These are phyloP conservation scores for Penaeus vannamei DNA, from an alignment of 1,140 invertebrate genomes.

Conservation along the genomic window DNA sequence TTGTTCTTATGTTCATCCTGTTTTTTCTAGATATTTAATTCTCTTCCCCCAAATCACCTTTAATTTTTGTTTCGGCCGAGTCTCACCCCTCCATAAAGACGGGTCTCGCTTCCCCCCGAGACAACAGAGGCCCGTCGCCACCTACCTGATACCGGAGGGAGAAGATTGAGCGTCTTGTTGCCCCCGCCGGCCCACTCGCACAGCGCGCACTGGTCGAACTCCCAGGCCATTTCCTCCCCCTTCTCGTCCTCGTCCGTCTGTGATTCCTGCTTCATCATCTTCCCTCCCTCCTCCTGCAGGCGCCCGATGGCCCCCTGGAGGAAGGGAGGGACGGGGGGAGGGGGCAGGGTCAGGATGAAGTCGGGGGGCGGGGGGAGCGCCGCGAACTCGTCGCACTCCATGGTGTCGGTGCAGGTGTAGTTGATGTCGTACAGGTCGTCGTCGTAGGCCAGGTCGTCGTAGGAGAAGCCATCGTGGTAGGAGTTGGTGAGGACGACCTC, in stretches of 20 bases:
- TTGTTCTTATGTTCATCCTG: too few relatives aligned
- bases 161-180: conserved; percentile 56
- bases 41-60: too few relatives aligned
- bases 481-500: conserved; percentile 56
- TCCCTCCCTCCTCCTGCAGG: conserved; percentile 48
- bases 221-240: conserved; percentile 21
- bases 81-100: not conserved
- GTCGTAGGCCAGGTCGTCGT: conserved; percentile 34
- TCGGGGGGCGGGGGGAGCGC: conserved; percentile 46
- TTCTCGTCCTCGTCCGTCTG: conserved; percentile 18
- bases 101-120: not conserved
- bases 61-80: too few relatives aligned
- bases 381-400: conserved; percentile 52
- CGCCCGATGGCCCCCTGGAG: conserved; percentile 49
- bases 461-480: conserved; percentile 51
- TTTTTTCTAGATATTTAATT: too few relatives aligned
- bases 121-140: not conserved
- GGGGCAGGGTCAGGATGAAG: conserved; percentile 57
- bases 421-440: conserved; percentile 54
- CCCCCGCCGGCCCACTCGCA: conserved; percentile 58
- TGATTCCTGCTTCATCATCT: conserved; percentile 23
- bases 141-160: conserved; percentile 55
- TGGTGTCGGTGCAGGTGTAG: conserved; percentile 58
- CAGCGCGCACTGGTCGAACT: conserved; percentile 34
- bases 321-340: conserved; percentile 57